Evolutionary conservation across 2,888 invertebrate genomes (phyloP), one percentile per base, ranked within the genome.

Genomic region (Carpatolechia fugitivella): DNA sequence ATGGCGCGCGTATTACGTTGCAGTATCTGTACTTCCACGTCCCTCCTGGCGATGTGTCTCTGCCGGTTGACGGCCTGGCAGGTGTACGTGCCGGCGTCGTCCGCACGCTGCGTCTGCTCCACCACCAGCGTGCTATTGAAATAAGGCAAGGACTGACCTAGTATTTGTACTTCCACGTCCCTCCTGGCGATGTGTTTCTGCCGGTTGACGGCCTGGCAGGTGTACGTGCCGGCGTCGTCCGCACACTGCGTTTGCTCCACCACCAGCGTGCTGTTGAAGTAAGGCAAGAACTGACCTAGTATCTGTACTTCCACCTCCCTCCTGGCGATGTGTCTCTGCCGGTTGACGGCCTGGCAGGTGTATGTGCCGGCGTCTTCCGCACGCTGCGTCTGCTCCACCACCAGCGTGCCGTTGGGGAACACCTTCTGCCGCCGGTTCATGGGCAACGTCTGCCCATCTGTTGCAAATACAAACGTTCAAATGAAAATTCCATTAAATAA

Each of bases 61-160:
- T 96, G 96, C 62, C 95, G 92, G 81, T 97, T 97, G 61, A 94
- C 93, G 0, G 97, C 98, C 70, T 95, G 95, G 79, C 98, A 98
- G 48, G 96, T 96, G 86, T 98, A 98, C 10, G 95, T 95, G 52
- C 97, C 97, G 8, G 95, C 96, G 79, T 98, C 97, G 70, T 95
- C 95, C 48, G 92, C 92, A 52, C 96, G 92, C 79, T 97, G 97
- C 49, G 97, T 95, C 75, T 95, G 95, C 75, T 95, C 95, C 56
- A 98, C 95, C 56, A 95, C 93, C 62, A 98, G 88, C 8, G 97
- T 97, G 35, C 97, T 97, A 76, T 97, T 97, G 29, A n/a, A n/a
- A n/a, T n/a, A n/a, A n/a, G n/a, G n/a, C n/a, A n/a, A n/a, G n/a
- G n/a, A n/a, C n/a, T n/a, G n/a, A n/a, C n/a, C n/a, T n/a, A 94